Evolutionary conservation across 1,140 invertebrate species (phyloP).

Genomic region (Drosophila obscura): DNA sequence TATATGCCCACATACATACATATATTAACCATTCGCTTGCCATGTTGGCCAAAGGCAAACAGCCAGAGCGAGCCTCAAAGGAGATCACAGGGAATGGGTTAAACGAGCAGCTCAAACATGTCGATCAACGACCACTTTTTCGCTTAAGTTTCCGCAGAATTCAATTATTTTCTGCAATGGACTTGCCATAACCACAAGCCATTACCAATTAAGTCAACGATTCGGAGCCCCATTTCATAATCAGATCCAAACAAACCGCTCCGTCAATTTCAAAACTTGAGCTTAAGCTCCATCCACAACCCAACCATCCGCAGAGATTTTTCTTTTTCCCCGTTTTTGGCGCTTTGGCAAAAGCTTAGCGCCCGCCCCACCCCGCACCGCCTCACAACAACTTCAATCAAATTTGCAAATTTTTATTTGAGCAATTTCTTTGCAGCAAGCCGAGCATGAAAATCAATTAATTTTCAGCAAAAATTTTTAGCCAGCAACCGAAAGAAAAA

Average conservation of each 20-base stretch:
- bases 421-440: slow-evolving; percentile 76
- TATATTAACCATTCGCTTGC: slow-evolving; percentile 15
- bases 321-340: slow-evolving; percentile 40
- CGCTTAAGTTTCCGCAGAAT: not conserved
- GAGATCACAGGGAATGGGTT: slow-evolving; percentile 8
- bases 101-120: not conserved
- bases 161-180: not conserved
- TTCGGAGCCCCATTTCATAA: slow-evolving; percentile 26
- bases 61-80: slow-evolving; percentile 3
- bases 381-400: slow-evolving; percentile 74
- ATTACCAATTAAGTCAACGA: slow-evolving; percentile 19
- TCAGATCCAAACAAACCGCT: slow-evolving; percentile 57
- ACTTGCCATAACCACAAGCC: not conserved
- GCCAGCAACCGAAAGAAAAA: slow-evolving; percentile 31
- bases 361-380: not conserved
- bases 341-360: slow-evolving; percentile 69
- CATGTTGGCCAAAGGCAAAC: not conserved
- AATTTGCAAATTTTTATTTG: slow-evolving; percentile 82
- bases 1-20: not conserved
- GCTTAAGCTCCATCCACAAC: slow-evolving; percentile 17
- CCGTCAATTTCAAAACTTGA: slow-evolving; percentile 29
- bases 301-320: not conserved
- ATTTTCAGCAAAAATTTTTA: slow-evolving; percentile 77
- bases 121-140: not conserved
- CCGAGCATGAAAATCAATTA: slow-evolving; percentile 81